A percentile compares a stretch with the other conserved stretches of the same genome.
These are phyloP conservation scores for Eupithecia insigniata DNA, from an alignment of 2,888 invertebrate genomes.

Conservation along the genomic window DNA sequence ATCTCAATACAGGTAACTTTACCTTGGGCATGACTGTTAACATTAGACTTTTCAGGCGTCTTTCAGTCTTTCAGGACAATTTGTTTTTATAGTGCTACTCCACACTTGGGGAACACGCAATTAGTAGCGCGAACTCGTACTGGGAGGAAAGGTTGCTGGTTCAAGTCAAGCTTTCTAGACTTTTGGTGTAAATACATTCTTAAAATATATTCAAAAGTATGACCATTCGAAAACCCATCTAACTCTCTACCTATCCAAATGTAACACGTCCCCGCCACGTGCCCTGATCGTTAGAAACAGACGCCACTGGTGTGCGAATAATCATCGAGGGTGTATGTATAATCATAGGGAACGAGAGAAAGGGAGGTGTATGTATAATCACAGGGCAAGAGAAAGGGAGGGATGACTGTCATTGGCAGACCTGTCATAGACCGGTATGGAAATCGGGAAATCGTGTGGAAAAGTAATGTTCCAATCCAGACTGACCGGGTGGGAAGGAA, in stretches of 20 bases:
- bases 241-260: background rate
- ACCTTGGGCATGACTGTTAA: background rate
- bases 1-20: background rate
- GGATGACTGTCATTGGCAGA: conserved; percentile 32
- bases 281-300: conserved; percentile 70
- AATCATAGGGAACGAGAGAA: conserved; percentile 45
- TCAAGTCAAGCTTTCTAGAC: too few relatives aligned
- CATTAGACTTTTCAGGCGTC: too few relatives aligned
- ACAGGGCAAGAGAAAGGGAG: conserved; percentile 24
- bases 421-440: conserved; percentile 29
- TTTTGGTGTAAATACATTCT: too few relatives aligned
- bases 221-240: background rate
- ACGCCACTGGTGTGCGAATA: conserved; percentile 59
- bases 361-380: conserved; percentile 11
- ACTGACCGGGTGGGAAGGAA: conserved; percentile 26
- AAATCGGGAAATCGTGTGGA: conserved; percentile 30
- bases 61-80: too few relatives aligned
- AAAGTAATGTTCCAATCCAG: conserved; percentile 23
- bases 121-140: too few relatives aligned
- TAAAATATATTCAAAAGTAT: too few relatives aligned
- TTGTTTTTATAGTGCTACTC: too few relatives aligned
- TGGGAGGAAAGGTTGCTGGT: too few relatives aligned
- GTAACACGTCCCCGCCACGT: conserved; percentile 49
- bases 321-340: conserved; percentile 58
- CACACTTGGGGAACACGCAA: too few relatives aligned